Evolutionary conservation across 2,113 vertebrate species (phyloP), one percentile per base, ranked within the genome.

Genomic region (Lucifuga dentata): DNA sequence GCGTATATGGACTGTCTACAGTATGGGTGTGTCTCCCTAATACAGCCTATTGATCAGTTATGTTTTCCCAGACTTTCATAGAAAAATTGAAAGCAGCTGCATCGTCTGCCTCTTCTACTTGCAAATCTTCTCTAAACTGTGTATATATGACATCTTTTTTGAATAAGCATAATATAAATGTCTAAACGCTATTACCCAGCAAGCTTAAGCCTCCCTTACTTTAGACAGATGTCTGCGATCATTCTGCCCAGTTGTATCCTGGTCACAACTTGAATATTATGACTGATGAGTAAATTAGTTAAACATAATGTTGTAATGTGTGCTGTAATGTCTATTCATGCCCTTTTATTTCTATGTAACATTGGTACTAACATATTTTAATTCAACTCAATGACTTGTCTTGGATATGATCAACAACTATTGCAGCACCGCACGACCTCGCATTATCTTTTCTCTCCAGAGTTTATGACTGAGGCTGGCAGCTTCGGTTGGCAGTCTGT

Each of bases 1-100:
- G 72, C 62, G 41, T 52, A 15, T 80, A 80, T 76, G 68, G 56
- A 68, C 81, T 56, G 68, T 88, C 85, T 77, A 48, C 60, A 68
- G 59, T 26, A 26, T 11, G 84, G 88, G 89, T 61, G 86, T 85
- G 88, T 71, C 88, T 60, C 60, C 88, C 75, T 77, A 76, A 85
- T 88, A 72, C 66, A 68, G 70, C 16, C 81, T 86, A 88, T 88
- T 85, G 88, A 89, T 89, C 86, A 84, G 73, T 82, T 76, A 68
- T 88, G 83, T 87, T 91, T 88, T 88, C 76, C 53, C 83, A 86
- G 84, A 85, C 81, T 41, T 85, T 89, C 78, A 79, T 73, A 65
- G 68, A 79, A 52, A 86, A 87, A 89, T 91, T 86, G 67, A 71
- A 88, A 88, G 76, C 88, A 91, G 89, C 88, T 91, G 89, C 75